Base-by-base conservation (phyloP, 2,888 invertebrate genomes). In the Drosophila dives region DNA sequence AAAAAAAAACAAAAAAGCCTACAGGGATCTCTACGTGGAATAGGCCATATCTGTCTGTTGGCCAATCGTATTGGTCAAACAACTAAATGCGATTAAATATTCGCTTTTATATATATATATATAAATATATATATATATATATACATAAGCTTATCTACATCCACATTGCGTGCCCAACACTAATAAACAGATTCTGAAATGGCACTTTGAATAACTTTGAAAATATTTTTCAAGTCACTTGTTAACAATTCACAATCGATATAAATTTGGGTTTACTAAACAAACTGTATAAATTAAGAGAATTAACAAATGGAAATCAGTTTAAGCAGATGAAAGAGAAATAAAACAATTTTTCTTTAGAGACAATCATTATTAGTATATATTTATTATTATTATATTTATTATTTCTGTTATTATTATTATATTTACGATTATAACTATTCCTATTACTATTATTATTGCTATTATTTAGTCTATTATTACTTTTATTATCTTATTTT, bases 271-370 rank as follows among this genome's bases (percentile, higher is more conserved):
- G 17, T 26, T 26, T 26, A 17, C 53, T 26, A 4, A 26, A 26
- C n/a, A 17, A 55, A n/a, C 36, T 2, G 54, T 61, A 33, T 45
- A 45, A 23, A 45, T 61, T 17, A 40, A 36, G 33, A 33, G 63
- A 48, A 50, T 63, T 40, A 40, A 45, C 12, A 38, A 74, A 74
- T 67, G 40, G 29, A 64, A 53, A 45, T 74, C 50, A 53, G 23
- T 56, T 34, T 51, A 20, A 17, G 23, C 49, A 71, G 59, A 56
- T 63, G 50, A 60, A 48, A 15, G 23, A 8, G 45, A 45, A 23
- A 74, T 53, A 58, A 70, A 69, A 69, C 75, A 68, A 64, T 29
- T 29, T 29, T 26, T 26, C 2, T 26, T 26, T 26, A 26, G 2
- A 26, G 26, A 26, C 26, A 26, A 26, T 26, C 2, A 26, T 26